Conservation (phyloP, 2,113 vertebrate genomes). For the Haliaeetus leucogaster region DNA sequence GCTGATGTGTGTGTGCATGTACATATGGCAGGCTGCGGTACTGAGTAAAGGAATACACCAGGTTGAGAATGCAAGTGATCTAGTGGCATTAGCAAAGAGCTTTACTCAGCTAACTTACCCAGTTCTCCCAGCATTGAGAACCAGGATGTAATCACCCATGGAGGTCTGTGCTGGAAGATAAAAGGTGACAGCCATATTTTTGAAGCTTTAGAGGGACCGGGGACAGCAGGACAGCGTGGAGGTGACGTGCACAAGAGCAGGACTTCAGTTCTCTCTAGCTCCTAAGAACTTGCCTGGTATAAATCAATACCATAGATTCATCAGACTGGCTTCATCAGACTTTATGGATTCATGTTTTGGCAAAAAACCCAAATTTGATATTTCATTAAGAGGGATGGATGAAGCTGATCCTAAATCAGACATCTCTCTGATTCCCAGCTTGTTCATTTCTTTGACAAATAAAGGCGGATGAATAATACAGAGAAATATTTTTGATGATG, state of each 20-base stretch:
- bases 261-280: neutral
- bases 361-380: accelerated
- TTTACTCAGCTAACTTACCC: accelerated
- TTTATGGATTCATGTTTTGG: neutral
- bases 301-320: neutral
- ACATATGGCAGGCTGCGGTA: accelerated
- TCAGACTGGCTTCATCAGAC: neutral
- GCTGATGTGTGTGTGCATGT: neutral
- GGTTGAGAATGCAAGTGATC: neutral
- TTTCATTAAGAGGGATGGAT: neutral
- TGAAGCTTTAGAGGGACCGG: neutral
- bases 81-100: neutral
- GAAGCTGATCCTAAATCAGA: neutral
- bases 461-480: too few relatives aligned
- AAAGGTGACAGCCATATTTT: neutral
- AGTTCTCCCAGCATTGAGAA: neutral
- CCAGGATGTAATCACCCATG: accelerated
- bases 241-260: accelerated
- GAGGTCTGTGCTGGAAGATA: neutral
- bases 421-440: neutral
- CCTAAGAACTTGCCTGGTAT: neutral
- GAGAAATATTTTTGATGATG: neutral
- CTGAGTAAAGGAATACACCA: accelerated
- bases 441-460: neutral
- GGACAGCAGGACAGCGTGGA: neutral